phyloP scores from a whole-genome alignment of 2,888 invertebrate genomes.

The Polymixis lichenea region DNA sequence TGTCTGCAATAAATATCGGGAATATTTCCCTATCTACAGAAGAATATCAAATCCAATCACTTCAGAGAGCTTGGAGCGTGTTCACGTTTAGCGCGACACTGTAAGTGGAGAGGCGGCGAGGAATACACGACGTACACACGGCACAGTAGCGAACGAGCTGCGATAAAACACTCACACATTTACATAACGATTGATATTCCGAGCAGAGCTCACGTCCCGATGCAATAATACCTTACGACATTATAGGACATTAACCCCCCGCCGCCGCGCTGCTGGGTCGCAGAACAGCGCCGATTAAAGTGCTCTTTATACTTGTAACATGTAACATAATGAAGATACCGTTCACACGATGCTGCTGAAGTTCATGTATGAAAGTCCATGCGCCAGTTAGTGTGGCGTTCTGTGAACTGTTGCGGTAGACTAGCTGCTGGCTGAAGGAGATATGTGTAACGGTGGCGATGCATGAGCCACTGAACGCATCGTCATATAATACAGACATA shows the following conservation, averaged over 20 bases:
- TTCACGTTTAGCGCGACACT: conserved; percentile 14
- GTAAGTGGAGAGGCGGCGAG: background rate
- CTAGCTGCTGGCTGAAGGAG: conserved; percentile 10
- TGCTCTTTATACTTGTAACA: background rate
- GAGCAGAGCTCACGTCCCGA: conserved; percentile 24
- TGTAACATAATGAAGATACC: background rate
- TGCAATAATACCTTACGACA: conserved; percentile 21
- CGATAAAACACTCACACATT: conserved; percentile 20
- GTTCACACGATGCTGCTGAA: too few species aligned
- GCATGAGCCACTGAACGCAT: too few species aligned
- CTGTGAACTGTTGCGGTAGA: background rate
- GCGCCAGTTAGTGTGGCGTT: background rate
- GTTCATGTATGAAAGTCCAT: too few species aligned
- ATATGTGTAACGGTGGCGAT: too few species aligned
- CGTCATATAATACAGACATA: too few species aligned
- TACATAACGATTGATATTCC: conserved; percentile 45
- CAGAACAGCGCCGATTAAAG: conserved; percentile 12
- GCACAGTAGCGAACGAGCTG: background rate
- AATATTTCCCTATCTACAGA: conserved; percentile 32
- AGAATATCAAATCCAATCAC: conserved; percentile 43
- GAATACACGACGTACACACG: background rate
- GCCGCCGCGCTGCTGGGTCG: background rate
- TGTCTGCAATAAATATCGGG: conserved; percentile 17
- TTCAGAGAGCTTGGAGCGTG: conserved; percentile 14
- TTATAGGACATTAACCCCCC: conserved; percentile 56